phyloP scores from a whole-genome alignment of 2,888 invertebrate species.

The Lycocerus yunnanus region DNA sequence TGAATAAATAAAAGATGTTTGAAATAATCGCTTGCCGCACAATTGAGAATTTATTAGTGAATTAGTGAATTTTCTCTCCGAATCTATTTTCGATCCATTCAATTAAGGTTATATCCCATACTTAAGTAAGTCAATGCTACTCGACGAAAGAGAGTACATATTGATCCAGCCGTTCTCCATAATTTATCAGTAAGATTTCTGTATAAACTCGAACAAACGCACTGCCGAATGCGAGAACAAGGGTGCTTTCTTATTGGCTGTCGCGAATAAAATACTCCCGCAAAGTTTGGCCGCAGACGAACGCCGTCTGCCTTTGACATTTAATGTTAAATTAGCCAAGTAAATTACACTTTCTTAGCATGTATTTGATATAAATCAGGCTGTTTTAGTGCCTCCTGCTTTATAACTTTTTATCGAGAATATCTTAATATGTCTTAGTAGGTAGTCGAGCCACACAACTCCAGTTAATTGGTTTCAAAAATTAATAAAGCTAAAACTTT shows the following conservation, averaged over 20 bases:
- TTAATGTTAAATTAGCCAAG: conserved; percentile 51
- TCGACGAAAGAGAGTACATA: conserved; percentile 27
- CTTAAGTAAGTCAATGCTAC: conserved; percentile 13
- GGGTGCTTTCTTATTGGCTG: conserved; percentile 42
- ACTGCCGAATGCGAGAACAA: conserved; percentile 39
- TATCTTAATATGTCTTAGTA: conserved; percentile 11
- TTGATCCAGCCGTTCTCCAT: conserved; percentile 32
- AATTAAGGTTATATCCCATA: conserved; percentile 21
- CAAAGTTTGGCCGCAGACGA: conserved; percentile 48
- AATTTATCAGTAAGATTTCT: conserved; percentile 40
- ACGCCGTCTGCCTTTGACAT: conserved; percentile 49
- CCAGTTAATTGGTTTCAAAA: not conserved
- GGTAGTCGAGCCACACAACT: conserved; percentile 2
- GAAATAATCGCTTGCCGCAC: not conserved
- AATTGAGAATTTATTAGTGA: not conserved
- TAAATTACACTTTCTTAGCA: conserved; percentile 52
- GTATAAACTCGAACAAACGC: conserved; percentile 40
- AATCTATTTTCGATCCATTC: conserved; percentile 22
- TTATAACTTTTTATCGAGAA: conserved; percentile 31
- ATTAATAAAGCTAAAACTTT: conserved; percentile 1
- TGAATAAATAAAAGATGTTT: not conserved
- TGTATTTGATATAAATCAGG: conserved; percentile 49
- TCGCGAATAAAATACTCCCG: conserved; percentile 47
- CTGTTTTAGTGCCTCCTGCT: conserved; percentile 30
- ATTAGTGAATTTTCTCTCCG: not conserved